Evolutionary conservation across 2,888 invertebrate species (phyloP).

Genomic region (Agrochola circellaris): DNA sequence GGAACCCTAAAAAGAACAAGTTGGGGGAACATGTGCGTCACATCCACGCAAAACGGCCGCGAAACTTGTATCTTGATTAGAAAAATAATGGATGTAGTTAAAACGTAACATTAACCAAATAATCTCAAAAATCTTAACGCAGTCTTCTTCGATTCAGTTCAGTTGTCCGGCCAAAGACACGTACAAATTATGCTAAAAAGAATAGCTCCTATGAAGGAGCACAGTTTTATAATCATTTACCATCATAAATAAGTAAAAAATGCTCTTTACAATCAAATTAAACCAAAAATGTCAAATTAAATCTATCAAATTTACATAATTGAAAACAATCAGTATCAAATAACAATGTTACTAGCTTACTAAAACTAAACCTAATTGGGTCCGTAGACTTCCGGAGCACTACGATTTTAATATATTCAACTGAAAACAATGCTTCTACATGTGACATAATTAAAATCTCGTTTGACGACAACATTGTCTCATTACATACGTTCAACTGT

Average conservation of each 20-base stretch:
- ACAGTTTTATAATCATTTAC: neutral
- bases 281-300: neutral
- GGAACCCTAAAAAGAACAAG: too few relatives aligned
- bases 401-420: neutral
- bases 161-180: neutral
- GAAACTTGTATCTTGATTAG: neutral
- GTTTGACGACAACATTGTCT: constrained; percentile 32
- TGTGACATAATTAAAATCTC: constrained; percentile 33
- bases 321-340: neutral
- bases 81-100: neutral
- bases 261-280: too few relatives aligned
- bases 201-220: neutral
- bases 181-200: neutral
- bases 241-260: neutral
- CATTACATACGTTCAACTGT: constrained; percentile 17
- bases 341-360: too few relatives aligned
- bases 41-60: too few relatives aligned
- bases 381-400: neutral
- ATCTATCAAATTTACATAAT: neutral
- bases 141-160: neutral
- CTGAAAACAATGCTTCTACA: constrained; percentile 20
- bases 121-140: neutral
- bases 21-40: too few relatives aligned
- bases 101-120: neutral
- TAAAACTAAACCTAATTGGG: too few relatives aligned